These are phyloP conservation scores for Lasiurus cinereus DNA, from an alignment of 2,113 vertebrate species.

Conservation along the genomic window DNA sequence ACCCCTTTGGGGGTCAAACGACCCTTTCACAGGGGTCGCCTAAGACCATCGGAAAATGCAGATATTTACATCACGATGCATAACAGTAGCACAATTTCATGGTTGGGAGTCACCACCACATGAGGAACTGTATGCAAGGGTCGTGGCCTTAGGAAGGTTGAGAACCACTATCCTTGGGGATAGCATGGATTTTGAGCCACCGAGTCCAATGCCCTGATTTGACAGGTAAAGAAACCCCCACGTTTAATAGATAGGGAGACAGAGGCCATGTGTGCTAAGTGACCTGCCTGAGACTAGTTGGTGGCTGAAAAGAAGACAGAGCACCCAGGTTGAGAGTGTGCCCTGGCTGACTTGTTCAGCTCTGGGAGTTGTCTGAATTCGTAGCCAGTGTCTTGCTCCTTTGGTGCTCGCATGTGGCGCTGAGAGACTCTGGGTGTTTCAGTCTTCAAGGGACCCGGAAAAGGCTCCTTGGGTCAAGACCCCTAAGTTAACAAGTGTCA, in stretches of 20 bases:
- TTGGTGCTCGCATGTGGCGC: background rate
- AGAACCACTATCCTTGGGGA: background rate
- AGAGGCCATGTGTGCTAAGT: background rate
- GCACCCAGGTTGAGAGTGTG: background rate
- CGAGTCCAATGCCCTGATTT: background rate
- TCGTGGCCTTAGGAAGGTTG: too few species aligned
- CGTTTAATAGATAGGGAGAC: background rate
- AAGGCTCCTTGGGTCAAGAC: background rate
- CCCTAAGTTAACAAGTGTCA: accelerated
- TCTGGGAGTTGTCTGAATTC: background rate
- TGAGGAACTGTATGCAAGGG: too few species aligned
- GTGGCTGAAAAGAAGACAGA: background rate
- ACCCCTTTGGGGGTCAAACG: too few species aligned
- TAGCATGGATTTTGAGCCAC: background rate
- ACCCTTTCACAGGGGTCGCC: too few species aligned
- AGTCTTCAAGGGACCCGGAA: background rate
- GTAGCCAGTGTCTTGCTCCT: background rate
- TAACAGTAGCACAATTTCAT: too few species aligned
- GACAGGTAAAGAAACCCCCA: conserved; percentile 14
- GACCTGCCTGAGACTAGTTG: background rate
- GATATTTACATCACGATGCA: too few species aligned
- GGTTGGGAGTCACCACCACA: too few species aligned
- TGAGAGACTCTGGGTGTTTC: background rate
- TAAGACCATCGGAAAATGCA: too few species aligned
- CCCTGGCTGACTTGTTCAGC: background rate